These are phyloP conservation scores for Electrophaes corylata DNA, from an alignment of 2,888 invertebrate genomes.

Conservation along the genomic window DNA sequence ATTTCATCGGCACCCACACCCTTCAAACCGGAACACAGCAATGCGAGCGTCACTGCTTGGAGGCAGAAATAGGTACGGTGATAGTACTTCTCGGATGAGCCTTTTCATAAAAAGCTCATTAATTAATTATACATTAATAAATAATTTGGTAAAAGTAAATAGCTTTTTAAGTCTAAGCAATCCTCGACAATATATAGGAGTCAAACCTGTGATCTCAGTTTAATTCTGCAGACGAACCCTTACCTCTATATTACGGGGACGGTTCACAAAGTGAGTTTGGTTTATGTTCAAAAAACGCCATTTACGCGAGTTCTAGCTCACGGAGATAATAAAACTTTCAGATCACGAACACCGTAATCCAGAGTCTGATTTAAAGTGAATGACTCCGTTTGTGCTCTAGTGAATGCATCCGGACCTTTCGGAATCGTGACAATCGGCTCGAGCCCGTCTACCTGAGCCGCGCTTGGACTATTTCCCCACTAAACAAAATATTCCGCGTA, in stretches of 20 bases:
- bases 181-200: too few relatives aligned
- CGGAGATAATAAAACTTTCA: slow-evolving; percentile 55
- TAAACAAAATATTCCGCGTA: slow-evolving; percentile 13
- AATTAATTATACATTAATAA: too few relatives aligned
- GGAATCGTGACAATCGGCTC: slow-evolving; percentile 53
- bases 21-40: too few relatives aligned
- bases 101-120: too few relatives aligned
- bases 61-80: too few relatives aligned
- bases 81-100: too few relatives aligned
- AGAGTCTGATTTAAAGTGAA: slow-evolving; percentile 69
- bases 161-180: too few relatives aligned
- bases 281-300: slow-evolving; percentile 19
- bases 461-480: slow-evolving; percentile 15
- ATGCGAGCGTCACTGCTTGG: too few relatives aligned
- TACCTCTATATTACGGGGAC: background rate
- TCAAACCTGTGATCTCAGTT: too few relatives aligned
- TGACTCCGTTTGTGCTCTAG: slow-evolving; percentile 61
- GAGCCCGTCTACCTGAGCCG: slow-evolving; percentile 41
- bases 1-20: too few relatives aligned
- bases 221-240: background rate
- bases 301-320: slow-evolving; percentile 33
- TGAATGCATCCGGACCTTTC: slow-evolving; percentile 73
- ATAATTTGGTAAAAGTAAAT: too few relatives aligned
- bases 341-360: slow-evolving; percentile 65
- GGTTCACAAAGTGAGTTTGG: slow-evolving; percentile 3